Conservation (phyloP, 2,888 invertebrate genomes). For the Eupithecia subumbrata region DNA sequence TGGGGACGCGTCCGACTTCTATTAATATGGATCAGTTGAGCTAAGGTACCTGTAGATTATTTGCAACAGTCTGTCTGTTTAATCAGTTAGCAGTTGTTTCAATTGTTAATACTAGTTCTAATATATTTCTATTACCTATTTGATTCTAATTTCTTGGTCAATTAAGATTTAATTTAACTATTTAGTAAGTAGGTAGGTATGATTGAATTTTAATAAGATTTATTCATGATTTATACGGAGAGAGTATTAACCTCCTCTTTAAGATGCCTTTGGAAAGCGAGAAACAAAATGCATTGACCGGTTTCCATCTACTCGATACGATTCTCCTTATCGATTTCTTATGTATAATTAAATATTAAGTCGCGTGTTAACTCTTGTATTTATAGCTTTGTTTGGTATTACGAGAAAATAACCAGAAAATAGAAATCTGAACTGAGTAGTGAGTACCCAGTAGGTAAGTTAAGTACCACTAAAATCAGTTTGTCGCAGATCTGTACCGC, state of each 20-base stretch:
- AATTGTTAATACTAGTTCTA: too few species aligned
- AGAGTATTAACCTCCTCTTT: neutral
- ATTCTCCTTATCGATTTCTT: slow-evolving; percentile 18
- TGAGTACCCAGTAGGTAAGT: neutral
- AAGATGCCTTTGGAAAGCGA: slow-evolving; percentile 17
- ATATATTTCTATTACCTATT: too few species aligned
- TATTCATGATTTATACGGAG: neutral
- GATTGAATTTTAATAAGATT: neutral
- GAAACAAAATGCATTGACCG: slow-evolving; percentile 18
- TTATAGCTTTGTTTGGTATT: neutral
- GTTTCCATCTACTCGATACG: slow-evolving; percentile 10
- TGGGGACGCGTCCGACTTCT: too few species aligned
- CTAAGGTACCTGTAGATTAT: too few species aligned
- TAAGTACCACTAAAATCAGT: neutral
- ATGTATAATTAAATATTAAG: slow-evolving; percentile 11
- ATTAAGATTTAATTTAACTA: too few species aligned
- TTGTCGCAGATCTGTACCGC: too few species aligned
- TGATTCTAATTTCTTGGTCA: too few species aligned
- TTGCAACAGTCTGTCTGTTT: too few species aligned
- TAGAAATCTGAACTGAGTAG: neutral
- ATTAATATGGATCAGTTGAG: too few species aligned
- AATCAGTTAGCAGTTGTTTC: too few species aligned
- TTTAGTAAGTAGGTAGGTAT: neutral
- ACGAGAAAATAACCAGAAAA: neutral
- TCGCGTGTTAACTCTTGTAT: neutral